Percentiles rank a stretch among this genome's conserved stretches.
These are phyloP conservation scores for Oncorhynchus kisutch DNA, from an alignment of 2,113 vertebrate species.

Conservation along the genomic window DNA sequence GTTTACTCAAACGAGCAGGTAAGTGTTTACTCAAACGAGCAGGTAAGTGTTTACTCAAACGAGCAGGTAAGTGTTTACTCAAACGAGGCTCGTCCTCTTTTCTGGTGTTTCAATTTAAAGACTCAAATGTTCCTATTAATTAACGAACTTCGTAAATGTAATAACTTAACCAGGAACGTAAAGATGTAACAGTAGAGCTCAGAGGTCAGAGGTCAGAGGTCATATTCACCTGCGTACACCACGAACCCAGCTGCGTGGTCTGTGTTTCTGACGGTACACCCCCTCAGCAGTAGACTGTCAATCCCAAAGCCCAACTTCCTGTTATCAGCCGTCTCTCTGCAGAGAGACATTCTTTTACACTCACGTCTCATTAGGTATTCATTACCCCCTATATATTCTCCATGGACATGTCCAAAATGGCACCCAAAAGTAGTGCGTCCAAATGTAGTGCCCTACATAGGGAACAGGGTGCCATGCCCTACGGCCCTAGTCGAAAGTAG, in stretches of 20 bases:
- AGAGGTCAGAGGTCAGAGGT: conserved; percentile 6
- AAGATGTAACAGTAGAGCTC: not conserved
- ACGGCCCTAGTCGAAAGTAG: too few species aligned
- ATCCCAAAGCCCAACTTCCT: conserved; percentile 81
- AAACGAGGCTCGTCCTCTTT: too few species aligned
- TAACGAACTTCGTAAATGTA: not conserved
- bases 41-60: too few species aligned
- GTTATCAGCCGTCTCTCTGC: conserved; percentile 82
- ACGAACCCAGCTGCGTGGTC: conserved; percentile 89
- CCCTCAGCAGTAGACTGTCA: conserved; percentile 88
- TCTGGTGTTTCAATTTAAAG: too few species aligned
- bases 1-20: too few species aligned
- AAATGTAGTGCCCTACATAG: too few species aligned
- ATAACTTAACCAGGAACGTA: not conserved
- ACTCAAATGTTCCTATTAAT: too few species aligned
- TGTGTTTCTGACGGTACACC: conserved; percentile 91
- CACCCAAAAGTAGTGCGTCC: too few species aligned
- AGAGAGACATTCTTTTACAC: conserved; percentile 49
- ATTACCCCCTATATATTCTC: conserved; percentile 47
- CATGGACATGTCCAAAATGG: not conserved
- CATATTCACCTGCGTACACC: conserved; percentile 86
- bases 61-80: too few species aligned
- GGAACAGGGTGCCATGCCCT: too few species aligned
- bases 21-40: too few species aligned
- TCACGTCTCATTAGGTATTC: conserved; percentile 56